phyloP scores from a whole-genome alignment of 2,888 invertebrate species.

The Desoria tigrina region DNA sequence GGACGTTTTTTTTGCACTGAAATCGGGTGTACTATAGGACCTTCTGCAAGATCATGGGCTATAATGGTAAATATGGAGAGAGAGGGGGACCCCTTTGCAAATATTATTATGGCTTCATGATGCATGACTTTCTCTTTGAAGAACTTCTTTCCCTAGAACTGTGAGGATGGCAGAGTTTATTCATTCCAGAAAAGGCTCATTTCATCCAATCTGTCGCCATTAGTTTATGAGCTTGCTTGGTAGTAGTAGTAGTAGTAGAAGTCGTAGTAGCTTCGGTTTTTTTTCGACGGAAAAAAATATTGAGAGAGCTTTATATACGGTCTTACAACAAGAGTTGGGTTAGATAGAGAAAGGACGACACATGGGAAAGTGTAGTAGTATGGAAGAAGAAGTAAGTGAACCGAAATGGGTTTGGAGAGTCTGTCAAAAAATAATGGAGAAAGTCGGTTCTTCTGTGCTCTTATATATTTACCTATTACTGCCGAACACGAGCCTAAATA shows the following conservation, averaged over 20 bases:
- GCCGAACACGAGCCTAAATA: no score
- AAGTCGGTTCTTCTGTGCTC: no score
- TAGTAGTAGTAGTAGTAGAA: neutral
- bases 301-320: no score
- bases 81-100: neutral
- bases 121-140: neutral
- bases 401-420: no score
- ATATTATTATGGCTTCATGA: neutral
- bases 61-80: no score
- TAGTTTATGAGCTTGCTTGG: neutral
- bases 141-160: neutral
- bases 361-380: no score
- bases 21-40: no score
- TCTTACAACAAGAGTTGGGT: neutral
- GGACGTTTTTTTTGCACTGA: no score
- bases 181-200: conserved; percentile 8
- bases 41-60: no score
- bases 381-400: no score
- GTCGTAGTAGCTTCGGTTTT: neutral
- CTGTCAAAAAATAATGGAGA: no score
- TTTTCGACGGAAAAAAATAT: neutral
- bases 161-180: neutral
- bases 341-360: neutral
- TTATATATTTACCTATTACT: no score
- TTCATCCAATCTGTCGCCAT: conserved; percentile 12